These are phyloP conservation scores for Arenaria interpres DNA, from an alignment of 2,113 vertebrate genomes.

Conservation along the genomic window DNA sequence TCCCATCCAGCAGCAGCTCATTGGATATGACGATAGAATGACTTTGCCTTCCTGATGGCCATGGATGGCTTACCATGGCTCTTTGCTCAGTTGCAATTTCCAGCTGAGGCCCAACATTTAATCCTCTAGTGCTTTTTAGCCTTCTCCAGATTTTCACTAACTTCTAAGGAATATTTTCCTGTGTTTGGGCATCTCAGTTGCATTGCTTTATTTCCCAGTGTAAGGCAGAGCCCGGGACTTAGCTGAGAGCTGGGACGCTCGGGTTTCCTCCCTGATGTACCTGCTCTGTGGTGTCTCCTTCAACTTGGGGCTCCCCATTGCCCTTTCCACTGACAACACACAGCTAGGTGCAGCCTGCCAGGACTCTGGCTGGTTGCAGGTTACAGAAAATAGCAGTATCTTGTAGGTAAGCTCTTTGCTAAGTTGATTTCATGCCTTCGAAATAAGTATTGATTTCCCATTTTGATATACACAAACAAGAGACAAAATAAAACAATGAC, in stretches of 20 bases:
- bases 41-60: background rate
- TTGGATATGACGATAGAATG: background rate
- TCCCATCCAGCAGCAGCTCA: background rate
- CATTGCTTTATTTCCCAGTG: background rate
- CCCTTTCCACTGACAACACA: background rate
- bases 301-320: background rate
- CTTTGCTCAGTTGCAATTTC: background rate
- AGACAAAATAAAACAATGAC: background rate
- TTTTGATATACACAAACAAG: background rate
- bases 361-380: background rate
- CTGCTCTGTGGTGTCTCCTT: background rate
- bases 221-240: background rate
- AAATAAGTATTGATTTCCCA: slow-evolving; percentile 22
- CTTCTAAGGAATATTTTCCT: background rate
- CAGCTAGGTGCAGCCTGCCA: background rate
- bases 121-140: background rate
- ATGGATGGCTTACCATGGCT: background rate
- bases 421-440: background rate
- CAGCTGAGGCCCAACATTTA: background rate
- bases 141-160: background rate
- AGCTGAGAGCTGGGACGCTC: background rate
- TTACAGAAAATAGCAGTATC: background rate
- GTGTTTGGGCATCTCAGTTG: background rate
- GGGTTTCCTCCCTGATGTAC: background rate
- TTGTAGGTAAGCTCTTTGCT: background rate